phyloP scores from a whole-genome alignment of 2,113 vertebrate genomes.

The Caranx melampygus region DNA sequence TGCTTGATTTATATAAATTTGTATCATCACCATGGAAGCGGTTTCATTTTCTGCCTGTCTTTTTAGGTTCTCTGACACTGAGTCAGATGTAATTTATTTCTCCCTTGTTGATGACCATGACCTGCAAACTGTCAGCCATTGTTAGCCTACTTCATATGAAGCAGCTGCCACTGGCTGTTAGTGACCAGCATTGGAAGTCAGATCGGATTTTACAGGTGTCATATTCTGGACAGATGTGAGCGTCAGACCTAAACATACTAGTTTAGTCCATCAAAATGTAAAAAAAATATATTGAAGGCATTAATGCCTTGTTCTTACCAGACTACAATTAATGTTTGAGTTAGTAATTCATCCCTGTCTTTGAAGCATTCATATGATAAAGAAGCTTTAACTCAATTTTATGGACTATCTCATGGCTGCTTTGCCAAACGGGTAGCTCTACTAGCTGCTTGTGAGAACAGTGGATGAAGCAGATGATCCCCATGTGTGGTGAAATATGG shows the following conservation, averaged over 20 bases:
- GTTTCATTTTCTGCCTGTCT: conserved; percentile 54
- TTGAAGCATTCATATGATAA: background rate
- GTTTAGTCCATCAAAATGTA: conserved; percentile 1
- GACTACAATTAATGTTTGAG: background rate
- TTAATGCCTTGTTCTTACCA: background rate
- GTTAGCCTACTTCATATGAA: conserved; percentile 56
- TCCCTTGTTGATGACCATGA: conserved; percentile 61
- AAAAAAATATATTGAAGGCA: background rate
- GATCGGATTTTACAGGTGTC: conserved; percentile 71
- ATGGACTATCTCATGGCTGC: background rate
- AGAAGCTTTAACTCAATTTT: background rate
- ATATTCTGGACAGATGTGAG: conserved; percentile 27
- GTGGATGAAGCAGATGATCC: background rate
- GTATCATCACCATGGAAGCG: conserved; percentile 5
- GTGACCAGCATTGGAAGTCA: conserved; percentile 42
- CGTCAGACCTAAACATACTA: conserved; percentile 5
- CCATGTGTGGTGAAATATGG: conserved; percentile 13
- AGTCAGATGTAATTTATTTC: conserved; percentile 55
- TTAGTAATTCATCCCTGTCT: background rate
- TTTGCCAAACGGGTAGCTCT: background rate
- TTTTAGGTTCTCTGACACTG: conserved; percentile 35
- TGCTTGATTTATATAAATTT: conserved; percentile 23
- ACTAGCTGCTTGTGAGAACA: background rate
- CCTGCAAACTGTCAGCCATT: conserved; percentile 69
- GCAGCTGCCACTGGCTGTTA: conserved; percentile 68